phyloP scores from a whole-genome alignment of 2,888 invertebrate genomes.

The Gryllus longicercus region DNA sequence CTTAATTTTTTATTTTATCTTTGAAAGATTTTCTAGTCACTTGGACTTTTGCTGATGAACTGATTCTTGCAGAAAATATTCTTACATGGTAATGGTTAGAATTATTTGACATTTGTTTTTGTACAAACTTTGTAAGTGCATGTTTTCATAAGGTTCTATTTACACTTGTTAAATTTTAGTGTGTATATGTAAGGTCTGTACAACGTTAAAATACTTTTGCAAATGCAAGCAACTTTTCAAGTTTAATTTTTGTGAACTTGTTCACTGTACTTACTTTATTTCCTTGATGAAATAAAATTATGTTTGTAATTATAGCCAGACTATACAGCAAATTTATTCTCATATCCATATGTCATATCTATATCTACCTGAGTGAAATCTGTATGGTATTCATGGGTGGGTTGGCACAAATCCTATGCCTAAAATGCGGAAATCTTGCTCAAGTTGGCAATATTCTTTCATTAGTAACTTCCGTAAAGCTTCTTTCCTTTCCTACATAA shows the following conservation, averaged over 20 bases:
- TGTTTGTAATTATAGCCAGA: too few relatives aligned
- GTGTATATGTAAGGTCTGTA: background rate
- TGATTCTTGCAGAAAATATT: background rate
- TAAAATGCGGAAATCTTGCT: background rate
- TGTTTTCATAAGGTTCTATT: background rate
- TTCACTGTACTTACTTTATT: conserved; percentile 17
- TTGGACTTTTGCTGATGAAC: background rate
- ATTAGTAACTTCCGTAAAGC: background rate
- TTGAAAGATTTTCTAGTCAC: conserved; percentile 6
- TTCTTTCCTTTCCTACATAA: background rate
- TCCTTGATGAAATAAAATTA: background rate
- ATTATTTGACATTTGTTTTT: background rate
- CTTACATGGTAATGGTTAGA: background rate
- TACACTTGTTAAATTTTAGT: background rate
- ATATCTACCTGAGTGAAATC: too few relatives aligned
- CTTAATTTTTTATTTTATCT: conserved; percentile 1
- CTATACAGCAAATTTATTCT: too few relatives aligned
- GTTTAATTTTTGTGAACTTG: background rate
- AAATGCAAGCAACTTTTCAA: background rate
- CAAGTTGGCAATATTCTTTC: background rate
- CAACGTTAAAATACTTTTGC: background rate
- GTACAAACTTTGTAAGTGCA: background rate
- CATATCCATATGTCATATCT: too few relatives aligned
- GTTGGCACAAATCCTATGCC: background rate
- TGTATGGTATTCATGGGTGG: background rate